phyloP scores from a whole-genome alignment of 2,888 invertebrate species.

The Galerucella pusilla region DNA sequence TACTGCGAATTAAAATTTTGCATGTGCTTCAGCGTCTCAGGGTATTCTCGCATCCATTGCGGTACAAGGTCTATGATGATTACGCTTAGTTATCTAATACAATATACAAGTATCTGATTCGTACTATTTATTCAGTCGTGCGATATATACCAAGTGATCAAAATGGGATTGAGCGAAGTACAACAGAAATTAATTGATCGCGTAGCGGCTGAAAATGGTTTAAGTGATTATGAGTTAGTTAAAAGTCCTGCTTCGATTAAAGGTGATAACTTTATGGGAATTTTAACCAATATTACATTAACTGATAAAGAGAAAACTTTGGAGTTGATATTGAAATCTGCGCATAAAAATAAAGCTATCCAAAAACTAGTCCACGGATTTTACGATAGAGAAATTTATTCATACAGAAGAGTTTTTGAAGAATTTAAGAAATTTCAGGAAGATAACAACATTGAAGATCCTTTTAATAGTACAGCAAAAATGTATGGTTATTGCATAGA shows the following conservation, averaged over 20 bases:
- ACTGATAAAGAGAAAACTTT: slow-evolving; percentile 32
- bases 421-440: slow-evolving; percentile 44
- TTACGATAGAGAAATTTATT: slow-evolving; percentile 53
- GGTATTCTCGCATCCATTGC: too few relatives aligned
- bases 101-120: background rate
- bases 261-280: slow-evolving; percentile 46
- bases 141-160: background rate
- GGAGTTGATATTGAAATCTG: slow-evolving; percentile 55
- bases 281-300: slow-evolving; percentile 43
- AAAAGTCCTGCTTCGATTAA: slow-evolving; percentile 10
- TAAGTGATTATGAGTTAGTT: slow-evolving; percentile 13
- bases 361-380: slow-evolving; percentile 48
- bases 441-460: slow-evolving; percentile 35
- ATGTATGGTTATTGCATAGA: slow-evolving; percentile 35
- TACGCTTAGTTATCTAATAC: background rate
- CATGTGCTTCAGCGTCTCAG: too few relatives aligned
- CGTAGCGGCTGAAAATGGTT: slow-evolving; percentile 30
- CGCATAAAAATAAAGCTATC: slow-evolving; percentile 46
- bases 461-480: slow-evolving; percentile 31
- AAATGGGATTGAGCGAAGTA: slow-evolving; percentile 11
- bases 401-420: slow-evolving; percentile 54
- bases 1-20: too few relatives aligned
- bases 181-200: slow-evolving; percentile 23
- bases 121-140: background rate
- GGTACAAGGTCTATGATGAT: too few relatives aligned